Evolutionary conservation across 92 coral and sea anemone genomes (phyloP).

Genomic region (Nematostella vectensis): DNA sequence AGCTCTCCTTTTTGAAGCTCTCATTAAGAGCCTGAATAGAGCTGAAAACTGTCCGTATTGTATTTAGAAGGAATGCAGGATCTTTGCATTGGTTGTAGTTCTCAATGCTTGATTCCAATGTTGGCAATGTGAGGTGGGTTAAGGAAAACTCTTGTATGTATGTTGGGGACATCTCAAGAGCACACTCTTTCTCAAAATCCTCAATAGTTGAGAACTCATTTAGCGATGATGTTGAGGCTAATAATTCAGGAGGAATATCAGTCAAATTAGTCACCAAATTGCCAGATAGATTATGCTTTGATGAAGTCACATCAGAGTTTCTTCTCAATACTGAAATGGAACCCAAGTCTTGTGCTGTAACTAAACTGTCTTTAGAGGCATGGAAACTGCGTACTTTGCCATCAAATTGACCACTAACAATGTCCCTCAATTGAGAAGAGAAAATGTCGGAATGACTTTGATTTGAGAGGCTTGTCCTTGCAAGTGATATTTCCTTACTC

Average conservation of each 20-base stretch:
- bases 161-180: constrained; percentile 90
- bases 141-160: constrained; percentile 78
- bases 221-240: constrained; percentile 56
- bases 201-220: constrained; percentile 64
- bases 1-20: constrained; percentile 45
- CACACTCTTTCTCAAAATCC: constrained; percentile 93
- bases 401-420: constrained; percentile 10
- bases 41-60: constrained; percentile 89
- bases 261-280: constrained; percentile 41
- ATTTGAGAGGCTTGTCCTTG: constrained; percentile 4
- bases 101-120: constrained; percentile 67
- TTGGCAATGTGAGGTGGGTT: constrained; percentile 78
- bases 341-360: not conserved
- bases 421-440: constrained; percentile 9
- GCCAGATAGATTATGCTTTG: constrained; percentile 69
- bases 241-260: constrained; percentile 32
- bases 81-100: constrained; percentile 76
- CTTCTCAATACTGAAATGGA: not conserved
- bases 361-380: constrained; percentile 1
- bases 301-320: constrained; percentile 6
- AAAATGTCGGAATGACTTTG: constrained; percentile 15
- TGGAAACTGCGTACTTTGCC: not conserved
- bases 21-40: constrained; percentile 94
- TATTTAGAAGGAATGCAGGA: constrained; percentile 77
- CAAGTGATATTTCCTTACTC: constrained; percentile 15